phyloP scores from a whole-genome alignment of 2,888 invertebrate genomes.

The Nysson spinosus region DNA sequence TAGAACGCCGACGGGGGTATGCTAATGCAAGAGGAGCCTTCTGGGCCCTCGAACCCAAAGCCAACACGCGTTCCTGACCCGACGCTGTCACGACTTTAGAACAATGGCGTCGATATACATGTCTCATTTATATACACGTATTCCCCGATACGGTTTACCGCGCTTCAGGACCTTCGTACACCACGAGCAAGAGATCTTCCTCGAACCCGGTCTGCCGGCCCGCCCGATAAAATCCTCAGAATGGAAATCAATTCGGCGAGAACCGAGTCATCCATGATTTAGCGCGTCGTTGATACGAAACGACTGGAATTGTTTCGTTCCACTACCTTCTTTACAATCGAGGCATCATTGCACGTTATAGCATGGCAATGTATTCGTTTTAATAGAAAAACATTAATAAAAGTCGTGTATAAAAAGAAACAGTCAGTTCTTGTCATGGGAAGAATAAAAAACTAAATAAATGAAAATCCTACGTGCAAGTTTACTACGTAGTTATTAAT shows the following conservation, averaged over 20 bases:
- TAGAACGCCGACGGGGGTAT: constrained; percentile 58
- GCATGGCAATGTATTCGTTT: no score
- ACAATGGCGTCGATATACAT: constrained; percentile 75
- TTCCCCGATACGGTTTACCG: constrained; percentile 57
- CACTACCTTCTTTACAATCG: constrained; percentile 18
- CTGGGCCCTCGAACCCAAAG: constrained; percentile 46
- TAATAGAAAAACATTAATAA: background rate
- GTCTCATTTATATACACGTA: constrained; percentile 72
- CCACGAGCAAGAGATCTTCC: constrained; percentile 35
- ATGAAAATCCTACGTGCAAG: background rate
- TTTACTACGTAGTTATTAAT: no score
- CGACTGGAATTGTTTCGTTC: constrained; percentile 47
- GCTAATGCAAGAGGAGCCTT: constrained; percentile 64
- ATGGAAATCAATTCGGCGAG: constrained; percentile 59
- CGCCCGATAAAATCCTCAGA: constrained; percentile 56
- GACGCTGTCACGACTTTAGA: constrained; percentile 75
- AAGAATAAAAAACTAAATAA: background rate
- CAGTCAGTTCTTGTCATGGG: background rate
- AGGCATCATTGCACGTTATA: constrained; percentile 2
- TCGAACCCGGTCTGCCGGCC: constrained; percentile 38
- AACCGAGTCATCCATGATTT: constrained; percentile 53
- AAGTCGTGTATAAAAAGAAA: background rate
- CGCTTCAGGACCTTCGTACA: constrained; percentile 34
- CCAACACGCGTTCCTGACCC: constrained; percentile 75
- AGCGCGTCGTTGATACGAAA: constrained; percentile 43